phyloP scores from a whole-genome alignment of 2,888 invertebrate genomes.

The Galerucella calmariensis region DNA sequence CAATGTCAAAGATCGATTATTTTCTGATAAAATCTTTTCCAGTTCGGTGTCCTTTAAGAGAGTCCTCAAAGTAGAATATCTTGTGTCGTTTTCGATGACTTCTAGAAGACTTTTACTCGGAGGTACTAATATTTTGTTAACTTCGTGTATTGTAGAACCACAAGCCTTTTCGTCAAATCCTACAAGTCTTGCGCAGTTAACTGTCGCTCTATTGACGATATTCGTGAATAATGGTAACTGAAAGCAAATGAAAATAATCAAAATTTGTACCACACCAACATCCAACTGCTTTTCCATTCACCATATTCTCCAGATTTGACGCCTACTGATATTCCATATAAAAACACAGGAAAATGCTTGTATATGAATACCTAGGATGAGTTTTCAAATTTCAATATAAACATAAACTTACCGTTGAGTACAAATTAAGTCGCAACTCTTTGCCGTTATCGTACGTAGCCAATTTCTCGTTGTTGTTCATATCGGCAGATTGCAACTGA shows the following conservation, averaged over 20 bases:
- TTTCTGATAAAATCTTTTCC: slow-evolving; percentile 64
- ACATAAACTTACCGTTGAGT: slow-evolving; percentile 67
- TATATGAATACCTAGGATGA: too few relatives aligned
- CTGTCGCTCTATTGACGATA: slow-evolving; percentile 71
- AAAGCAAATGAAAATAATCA: slow-evolving; percentile 43
- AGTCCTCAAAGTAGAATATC: slow-evolving; percentile 64
- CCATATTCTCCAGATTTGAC: too few relatives aligned
- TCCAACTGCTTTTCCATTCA: too few relatives aligned
- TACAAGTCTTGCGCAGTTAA: slow-evolving; percentile 74
- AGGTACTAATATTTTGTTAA: slow-evolving; percentile 71
- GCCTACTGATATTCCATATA: too few relatives aligned
- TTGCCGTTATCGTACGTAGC: slow-evolving; percentile 64
- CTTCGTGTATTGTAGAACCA: slow-evolving; percentile 74
- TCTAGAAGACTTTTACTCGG: slow-evolving; percentile 67
- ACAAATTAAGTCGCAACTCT: slow-evolving; percentile 71
- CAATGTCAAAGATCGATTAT: slow-evolving; percentile 67
- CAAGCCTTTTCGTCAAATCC: slow-evolving; percentile 74
- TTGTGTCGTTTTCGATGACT: slow-evolving; percentile 63
- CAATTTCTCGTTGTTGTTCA: slow-evolving; percentile 68
- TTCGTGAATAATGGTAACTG: slow-evolving; percentile 69
- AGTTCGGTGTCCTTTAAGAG: slow-evolving; percentile 66
- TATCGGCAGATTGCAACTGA: slow-evolving; percentile 69
- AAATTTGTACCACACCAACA: too few relatives aligned
- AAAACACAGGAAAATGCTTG: too few relatives aligned
- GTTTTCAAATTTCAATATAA: background rate